These are phyloP conservation scores for Drosophila testacea DNA, from an alignment of 2,888 invertebrate species.

Conservation along the genomic window DNA sequence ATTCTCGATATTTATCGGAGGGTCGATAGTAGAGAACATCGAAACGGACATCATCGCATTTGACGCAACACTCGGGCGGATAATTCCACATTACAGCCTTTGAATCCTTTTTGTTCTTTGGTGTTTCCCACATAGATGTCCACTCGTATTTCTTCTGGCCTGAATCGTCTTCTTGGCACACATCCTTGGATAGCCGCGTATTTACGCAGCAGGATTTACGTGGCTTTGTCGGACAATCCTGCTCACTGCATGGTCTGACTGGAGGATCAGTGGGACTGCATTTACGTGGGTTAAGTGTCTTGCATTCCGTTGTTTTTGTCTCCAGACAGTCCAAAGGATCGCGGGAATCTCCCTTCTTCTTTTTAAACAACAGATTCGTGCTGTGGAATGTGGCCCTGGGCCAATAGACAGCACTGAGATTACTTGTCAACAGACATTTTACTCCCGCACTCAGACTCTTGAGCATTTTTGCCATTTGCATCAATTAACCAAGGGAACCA, in stretches of 20 bases:
- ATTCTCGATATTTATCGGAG: constrained; percentile 44
- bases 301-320: constrained; percentile 2
- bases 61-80: constrained; percentile 48
- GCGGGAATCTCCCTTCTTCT: not conserved
- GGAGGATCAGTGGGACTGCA: constrained; percentile 37
- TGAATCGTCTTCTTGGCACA: not conserved
- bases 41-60: constrained; percentile 48
- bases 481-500: not conserved
- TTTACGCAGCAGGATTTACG: constrained; percentile 14
- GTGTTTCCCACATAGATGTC: constrained; percentile 52
- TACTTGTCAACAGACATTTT: not conserved
- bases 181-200: not conserved
- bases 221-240: not conserved
- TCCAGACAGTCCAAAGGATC: not conserved
- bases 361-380: not conserved
- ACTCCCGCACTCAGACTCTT: not conserved
- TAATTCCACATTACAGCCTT: constrained; percentile 1
- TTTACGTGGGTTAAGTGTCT: accelerated
- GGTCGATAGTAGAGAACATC: constrained; percentile 62
- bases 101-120: not conserved
- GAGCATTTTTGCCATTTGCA: constrained; percentile 19
- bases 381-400: not conserved
- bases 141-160: constrained; percentile 2
- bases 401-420: not conserved
- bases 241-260: constrained; percentile 19